Base-by-base conservation (phyloP, 2,113 vertebrate species). In the Planiliza haematocheilus region DNA sequence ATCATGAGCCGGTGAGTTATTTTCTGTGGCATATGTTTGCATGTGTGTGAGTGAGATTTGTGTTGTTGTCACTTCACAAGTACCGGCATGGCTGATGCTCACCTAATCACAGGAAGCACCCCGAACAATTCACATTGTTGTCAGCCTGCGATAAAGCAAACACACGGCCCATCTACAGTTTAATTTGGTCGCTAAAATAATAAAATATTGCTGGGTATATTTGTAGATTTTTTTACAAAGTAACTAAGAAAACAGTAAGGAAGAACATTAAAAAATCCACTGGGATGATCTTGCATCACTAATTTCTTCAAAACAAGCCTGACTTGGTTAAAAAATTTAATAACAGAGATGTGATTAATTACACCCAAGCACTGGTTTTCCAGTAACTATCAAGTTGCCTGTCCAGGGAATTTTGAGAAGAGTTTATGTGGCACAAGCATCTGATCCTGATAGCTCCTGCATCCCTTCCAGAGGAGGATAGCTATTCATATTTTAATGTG, bases 1-100 rank as follows among this genome's bases (percentile, higher is more conserved):
- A 99, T 91, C 97, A 98, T 77, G 97, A 99, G 85, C 95, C 96
- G 89, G 98, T 99, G 88, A 97, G 96, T 95, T 48, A 13, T 46
- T 14, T 13, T 11, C 13, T 10, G 7, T 43, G 9, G 1, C 51
- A 1, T 17, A 7, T 43, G 0, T 52, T 18, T 73, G 39, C 61
- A 41, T 52, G 59, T 57, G 57, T 38, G 45, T 13, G 56, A 17
- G 14, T 62, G 63, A 36, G 51, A 20, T 61, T 21, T 69, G 60
- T 68, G 56, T 51, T 68, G 11, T 41, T 52, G 69, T 56, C 63
- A 71, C 68, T 65, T 84, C 71, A 79, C 56, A 53, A 67, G 17
- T 10, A 74, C 57, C 59, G 55, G 79, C 82, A 87, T 77, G 83
- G 48, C 53, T 53, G 49, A 77, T 59, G 60, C 53, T 78, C 71